phyloP scores from a whole-genome alignment of 2,888 invertebrate genomes.

The Tipula lateralis region DNA sequence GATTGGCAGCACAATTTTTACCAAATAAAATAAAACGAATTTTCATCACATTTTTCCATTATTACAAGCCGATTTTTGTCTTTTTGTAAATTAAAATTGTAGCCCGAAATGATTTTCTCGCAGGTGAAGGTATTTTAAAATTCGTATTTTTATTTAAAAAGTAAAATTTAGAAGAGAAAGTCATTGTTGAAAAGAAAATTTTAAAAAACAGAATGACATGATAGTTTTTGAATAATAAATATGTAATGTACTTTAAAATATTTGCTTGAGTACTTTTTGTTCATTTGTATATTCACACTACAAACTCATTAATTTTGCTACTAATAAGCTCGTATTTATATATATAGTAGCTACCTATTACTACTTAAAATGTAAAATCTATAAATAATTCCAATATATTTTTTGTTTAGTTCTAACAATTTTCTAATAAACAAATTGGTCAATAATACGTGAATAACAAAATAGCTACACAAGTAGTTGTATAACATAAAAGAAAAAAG shows the following conservation, averaged over 20 bases:
- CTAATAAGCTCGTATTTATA: background rate
- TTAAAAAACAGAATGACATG: slow-evolving; percentile 2
- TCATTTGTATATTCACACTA: background rate
- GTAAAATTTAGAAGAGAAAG: slow-evolving; percentile 25
- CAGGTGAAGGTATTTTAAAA: slow-evolving; percentile 26
- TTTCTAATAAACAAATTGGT: background rate
- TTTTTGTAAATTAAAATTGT: background rate
- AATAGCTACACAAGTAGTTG: background rate
- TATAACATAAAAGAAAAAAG: background rate
- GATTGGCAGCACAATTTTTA: background rate
- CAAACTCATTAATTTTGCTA: background rate
- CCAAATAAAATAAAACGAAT: background rate
- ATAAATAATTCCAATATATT: background rate
- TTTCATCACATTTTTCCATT: background rate
- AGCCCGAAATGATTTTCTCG: slow-evolving; percentile 26
- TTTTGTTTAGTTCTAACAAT: background rate
- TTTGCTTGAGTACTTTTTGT: background rate
- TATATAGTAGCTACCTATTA: background rate
- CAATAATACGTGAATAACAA: background rate
- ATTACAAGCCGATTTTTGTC: background rate
- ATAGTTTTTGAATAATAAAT: background rate
- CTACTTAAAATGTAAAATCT: background rate
- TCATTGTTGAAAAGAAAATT: slow-evolving; percentile 20
- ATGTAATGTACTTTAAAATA: background rate
- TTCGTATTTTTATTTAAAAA: background rate